These are phyloP conservation scores for Eriocheir sinensis DNA, from an alignment of 1,140 invertebrate genomes.

Conservation along the genomic window DNA sequence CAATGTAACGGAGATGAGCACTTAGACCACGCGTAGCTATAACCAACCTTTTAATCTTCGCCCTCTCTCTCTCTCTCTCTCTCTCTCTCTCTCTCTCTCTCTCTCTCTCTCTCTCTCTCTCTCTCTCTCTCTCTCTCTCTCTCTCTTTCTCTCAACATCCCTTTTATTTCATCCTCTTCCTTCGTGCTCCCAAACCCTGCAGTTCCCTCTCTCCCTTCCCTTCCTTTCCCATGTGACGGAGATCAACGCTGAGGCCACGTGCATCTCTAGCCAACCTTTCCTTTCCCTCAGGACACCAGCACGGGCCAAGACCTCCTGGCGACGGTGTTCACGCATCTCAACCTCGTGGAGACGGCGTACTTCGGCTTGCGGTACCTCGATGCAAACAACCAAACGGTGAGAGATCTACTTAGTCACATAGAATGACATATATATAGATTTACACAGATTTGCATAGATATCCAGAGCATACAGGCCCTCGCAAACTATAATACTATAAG, in stretches of 20 bases:
- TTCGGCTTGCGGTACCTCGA: slow-evolving; percentile 95
- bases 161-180: background rate
- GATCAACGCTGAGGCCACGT: background rate
- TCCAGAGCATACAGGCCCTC: too few relatives aligned
- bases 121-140: background rate
- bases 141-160: background rate
- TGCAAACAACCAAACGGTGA: slow-evolving; percentile 93
- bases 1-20: too few relatives aligned
- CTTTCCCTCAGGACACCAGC: slow-evolving; percentile 87
- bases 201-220: background rate
- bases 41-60: background rate
- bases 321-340: slow-evolving; percentile 93
- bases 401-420: too few relatives aligned
- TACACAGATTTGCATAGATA: too few relatives aligned
- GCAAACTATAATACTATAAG: too few relatives aligned
- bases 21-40: too few relatives aligned
- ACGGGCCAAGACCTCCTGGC: slow-evolving; percentile 93
- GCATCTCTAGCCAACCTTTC: too few relatives aligned
- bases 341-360: slow-evolving; percentile 95
- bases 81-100: background rate
- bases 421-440: too few relatives aligned
- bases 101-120: background rate
- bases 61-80: background rate
- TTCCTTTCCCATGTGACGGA: background rate
- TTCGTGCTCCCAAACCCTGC: background rate